phyloP scores from a whole-genome alignment of 2,113 vertebrate genomes.

The Spermophilus dauricus region DNA sequence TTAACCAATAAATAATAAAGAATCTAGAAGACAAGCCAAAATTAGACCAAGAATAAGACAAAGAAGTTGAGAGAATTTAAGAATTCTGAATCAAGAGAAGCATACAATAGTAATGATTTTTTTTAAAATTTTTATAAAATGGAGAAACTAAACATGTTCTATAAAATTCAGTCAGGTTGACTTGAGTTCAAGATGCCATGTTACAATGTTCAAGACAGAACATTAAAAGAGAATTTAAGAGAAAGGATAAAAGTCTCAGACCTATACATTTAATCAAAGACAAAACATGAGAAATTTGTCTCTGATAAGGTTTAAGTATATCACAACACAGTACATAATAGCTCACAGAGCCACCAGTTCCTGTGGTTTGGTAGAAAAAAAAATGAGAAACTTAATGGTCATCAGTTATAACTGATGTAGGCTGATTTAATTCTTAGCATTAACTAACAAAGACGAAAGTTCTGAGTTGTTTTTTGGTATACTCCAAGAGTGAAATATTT shows the following conservation, averaged over 20 bases:
- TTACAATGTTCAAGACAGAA: not conserved
- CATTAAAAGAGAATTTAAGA: not conserved
- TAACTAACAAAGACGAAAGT: not conserved
- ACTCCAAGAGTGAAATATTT: conserved; percentile 3
- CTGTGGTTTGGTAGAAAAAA: not conserved
- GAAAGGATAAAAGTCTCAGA: not conserved
- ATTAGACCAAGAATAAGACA: not conserved
- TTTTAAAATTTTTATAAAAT: not conserved
- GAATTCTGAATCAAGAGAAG: not conserved
- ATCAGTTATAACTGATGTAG: not conserved
- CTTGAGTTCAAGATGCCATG: not conserved
- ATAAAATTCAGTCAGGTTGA: not conserved
- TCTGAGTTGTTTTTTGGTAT: not conserved
- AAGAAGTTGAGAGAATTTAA: not conserved
- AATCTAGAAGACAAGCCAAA: not conserved
- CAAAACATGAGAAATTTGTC: not conserved
- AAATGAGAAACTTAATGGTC: not conserved
- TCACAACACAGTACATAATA: not conserved
- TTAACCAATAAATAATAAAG: not conserved
- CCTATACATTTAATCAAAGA: not conserved
- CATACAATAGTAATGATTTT: not conserved
- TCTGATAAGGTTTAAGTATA: not conserved
- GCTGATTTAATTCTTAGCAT: not conserved
- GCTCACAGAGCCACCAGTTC: not conserved
- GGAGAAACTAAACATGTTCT: not conserved